Evolutionary conservation across 2,113 vertebrate species (phyloP), one percentile per base, ranked within the genome.

Genomic region (Platichthys stellatus): DNA sequence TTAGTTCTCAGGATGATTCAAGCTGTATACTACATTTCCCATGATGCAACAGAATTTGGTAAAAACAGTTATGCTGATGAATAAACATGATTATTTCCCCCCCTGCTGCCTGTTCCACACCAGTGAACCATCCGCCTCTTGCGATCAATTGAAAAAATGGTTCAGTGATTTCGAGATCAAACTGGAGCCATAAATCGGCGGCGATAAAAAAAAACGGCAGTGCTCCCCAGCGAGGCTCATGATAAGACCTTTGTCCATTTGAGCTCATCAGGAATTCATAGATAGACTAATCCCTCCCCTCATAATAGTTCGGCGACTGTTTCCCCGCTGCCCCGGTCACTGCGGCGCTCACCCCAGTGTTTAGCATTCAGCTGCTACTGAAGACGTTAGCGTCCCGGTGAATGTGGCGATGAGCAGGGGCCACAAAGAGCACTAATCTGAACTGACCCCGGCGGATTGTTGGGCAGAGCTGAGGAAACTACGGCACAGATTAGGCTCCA

Each of bases 391-490:
- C 57, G 89, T 90, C 93, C 92, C 2, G 93, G 5, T 95, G 95
- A 96, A 96, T 94, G 94, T 93, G 86, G 92, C 93, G 91, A 96
- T 95, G 93, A 63, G 81, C 62, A 9, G 40, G 58, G 82, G 63
- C 87, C 93, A 96, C 96, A 98, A 93, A 96, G 95, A 92, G 86
- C 91, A 72, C 95, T 98, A 97, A 98, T 97, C 96, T 96, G 88
- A 63, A 85, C 92, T 96, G 96, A 96, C 96, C 96, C 86, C 43
- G 26, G 92, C 58, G 93, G 95, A 96, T 97, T 97, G 96, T 96
- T 96, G 93, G 88, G 87, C 94, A 93, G 80, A 74, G 87, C 94
- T 92, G 86, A 84, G 93, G 95, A 94, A 93, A 90, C 93, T 93
- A 92, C 90, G 43, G 91, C 90, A 94, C 94, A 96, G 97, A 97